Evolutionary conservation across 1,140 invertebrate genomes (phyloP).

Genomic region (Aphis craccivora): DNA sequence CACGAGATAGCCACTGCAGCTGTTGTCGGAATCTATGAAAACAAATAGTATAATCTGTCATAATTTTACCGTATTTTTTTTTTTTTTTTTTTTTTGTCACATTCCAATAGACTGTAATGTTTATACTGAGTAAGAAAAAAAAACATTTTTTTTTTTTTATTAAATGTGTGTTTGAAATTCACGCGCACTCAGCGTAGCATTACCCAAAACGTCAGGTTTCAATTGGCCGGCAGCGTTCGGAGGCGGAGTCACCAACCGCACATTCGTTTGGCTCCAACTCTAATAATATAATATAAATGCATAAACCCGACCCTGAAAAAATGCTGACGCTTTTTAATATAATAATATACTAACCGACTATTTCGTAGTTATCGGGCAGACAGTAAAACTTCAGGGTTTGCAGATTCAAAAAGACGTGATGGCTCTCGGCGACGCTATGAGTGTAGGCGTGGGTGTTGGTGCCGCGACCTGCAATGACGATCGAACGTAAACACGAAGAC

Average conservation of each 20-base stretch:
- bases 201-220: not conserved
- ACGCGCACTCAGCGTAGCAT: not conserved
- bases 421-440: constrained; percentile 95
- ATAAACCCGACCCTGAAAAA: not conserved
- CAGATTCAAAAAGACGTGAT: constrained; percentile 98
- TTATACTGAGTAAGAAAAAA: not conserved
- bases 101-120: not conserved
- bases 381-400: constrained; percentile 98
- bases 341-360: constrained; percentile 78
- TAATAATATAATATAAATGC: not conserved
- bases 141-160: not conserved
- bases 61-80: not conserved
- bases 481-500: not conserved
- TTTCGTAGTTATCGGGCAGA: constrained; percentile 99
- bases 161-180: not conserved
- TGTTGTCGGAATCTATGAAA: not conserved
- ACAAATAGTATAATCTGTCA: not conserved
- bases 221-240: not conserved
- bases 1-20: not conserved
- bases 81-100: not conserved
- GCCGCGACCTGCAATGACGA: constrained; percentile 80
- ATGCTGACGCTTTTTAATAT: not conserved
- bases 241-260: not conserved
- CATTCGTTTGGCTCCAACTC: not conserved
- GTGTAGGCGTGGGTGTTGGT: constrained; percentile 99